These are phyloP conservation scores for Lycia hirtaria DNA, from an alignment of 2,888 invertebrate species.

Conservation along the genomic window DNA sequence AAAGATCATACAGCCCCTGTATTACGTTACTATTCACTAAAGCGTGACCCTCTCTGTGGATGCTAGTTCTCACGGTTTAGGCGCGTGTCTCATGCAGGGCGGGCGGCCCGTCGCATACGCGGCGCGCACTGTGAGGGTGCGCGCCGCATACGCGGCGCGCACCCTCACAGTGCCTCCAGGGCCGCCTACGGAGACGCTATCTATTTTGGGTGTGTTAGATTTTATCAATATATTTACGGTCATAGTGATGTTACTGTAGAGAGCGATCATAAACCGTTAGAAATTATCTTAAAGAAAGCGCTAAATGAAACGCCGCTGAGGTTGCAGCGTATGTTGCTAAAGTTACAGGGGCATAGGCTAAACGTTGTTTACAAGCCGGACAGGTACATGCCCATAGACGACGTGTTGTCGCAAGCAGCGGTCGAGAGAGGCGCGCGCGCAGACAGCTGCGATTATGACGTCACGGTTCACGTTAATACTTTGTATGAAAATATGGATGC, in stretches of 20 bases:
- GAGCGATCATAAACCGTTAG: not conserved
- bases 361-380: not conserved
- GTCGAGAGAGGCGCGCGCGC: not conserved
- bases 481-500: not conserved
- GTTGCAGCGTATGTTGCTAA: slow-evolving; percentile 2
- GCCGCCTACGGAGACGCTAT: slow-evolving; percentile 24
- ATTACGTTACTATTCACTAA: not conserved
- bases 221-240: slow-evolving; percentile 41
- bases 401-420: not conserved
- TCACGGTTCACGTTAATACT: not conserved
- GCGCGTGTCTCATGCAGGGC: not conserved
- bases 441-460: not conserved
- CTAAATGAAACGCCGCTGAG: slow-evolving; percentile 22
- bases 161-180: slow-evolving; percentile 33
- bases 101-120: slow-evolving; percentile 6
- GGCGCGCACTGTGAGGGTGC: slow-evolving; percentile 18
- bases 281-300: slow-evolving; percentile 40
- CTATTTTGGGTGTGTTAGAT: slow-evolving; percentile 35
- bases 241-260: slow-evolving; percentile 14
- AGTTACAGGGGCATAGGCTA: not conserved
- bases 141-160: slow-evolving; percentile 7
- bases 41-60: not conserved
- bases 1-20: not conserved
- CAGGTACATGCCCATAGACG: not conserved
- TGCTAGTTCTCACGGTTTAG: not conserved